phyloP scores from a whole-genome alignment of 2,888 invertebrate genomes.

The Aleiodes leptofemur region DNA sequence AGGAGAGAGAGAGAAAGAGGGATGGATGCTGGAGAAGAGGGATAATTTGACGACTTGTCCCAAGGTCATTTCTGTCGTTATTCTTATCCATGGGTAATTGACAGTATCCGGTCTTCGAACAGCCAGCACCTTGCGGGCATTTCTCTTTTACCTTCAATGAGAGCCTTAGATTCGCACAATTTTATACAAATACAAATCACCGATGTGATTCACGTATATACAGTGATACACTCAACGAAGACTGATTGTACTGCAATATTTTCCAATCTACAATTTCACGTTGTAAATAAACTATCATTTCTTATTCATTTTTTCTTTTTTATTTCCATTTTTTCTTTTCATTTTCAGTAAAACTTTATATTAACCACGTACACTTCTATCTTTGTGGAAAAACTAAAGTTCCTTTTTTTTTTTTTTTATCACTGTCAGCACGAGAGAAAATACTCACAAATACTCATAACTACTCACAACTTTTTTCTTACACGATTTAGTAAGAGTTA shows the following conservation, averaged over 20 bases:
- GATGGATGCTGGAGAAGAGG: constrained; percentile 10
- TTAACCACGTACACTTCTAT: constrained; percentile 15
- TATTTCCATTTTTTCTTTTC: constrained; percentile 9
- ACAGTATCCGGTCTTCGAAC: constrained; percentile 54
- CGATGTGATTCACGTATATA: constrained; percentile 18
- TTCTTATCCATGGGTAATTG: constrained; percentile 54
- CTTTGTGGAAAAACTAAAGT: not conserved
- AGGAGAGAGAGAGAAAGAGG: not conserved
- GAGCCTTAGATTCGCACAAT: too few species aligned
- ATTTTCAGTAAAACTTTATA: too few species aligned
- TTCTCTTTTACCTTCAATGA: constrained; percentile 8
- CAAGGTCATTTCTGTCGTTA: constrained; percentile 54
- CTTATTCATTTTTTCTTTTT: constrained; percentile 32
- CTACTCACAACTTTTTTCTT: too few species aligned
- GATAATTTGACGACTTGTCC: constrained; percentile 35
- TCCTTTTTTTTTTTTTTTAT: not conserved
- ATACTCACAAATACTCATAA: too few species aligned
- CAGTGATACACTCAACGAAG: not conserved
- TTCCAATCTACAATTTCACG: constrained; percentile 38
- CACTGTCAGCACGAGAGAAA: constrained; percentile 9
- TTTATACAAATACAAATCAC: constrained; percentile 12
- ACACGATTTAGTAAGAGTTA: too few species aligned
- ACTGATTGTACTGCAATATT: constrained; percentile 30
- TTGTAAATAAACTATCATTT: constrained; percentile 43
- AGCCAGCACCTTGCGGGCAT: constrained; percentile 42